Evolutionary conservation across 2,888 invertebrate genomes (phyloP).

Genomic region (Drosophila picticornis): DNA sequence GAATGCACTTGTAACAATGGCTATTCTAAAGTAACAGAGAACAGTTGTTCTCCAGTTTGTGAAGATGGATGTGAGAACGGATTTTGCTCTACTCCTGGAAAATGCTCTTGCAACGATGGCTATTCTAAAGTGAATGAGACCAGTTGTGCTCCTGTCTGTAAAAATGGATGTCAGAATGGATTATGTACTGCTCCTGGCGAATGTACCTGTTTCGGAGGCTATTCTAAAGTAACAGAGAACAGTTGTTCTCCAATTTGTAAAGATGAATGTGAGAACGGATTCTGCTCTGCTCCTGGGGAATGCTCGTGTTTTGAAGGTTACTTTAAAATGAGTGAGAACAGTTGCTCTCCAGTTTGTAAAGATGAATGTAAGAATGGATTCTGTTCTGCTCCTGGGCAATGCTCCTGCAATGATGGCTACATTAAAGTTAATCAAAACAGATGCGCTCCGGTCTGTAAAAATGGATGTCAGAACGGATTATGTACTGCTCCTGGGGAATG

Average conservation of each 20-base stretch:
- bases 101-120: slow-evolving; percentile 12
- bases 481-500: slow-evolving; percentile 90
- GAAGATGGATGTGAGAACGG: slow-evolving; percentile 30
- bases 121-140: not conserved
- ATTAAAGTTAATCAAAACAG: not conserved
- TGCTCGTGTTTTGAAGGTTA: slow-evolving; percentile 23
- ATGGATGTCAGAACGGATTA: slow-evolving; percentile 85
- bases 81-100: slow-evolving; percentile 10
- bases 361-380: slow-evolving; percentile 33
- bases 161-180: slow-evolving; percentile 20
- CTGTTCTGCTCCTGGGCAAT: slow-evolving; percentile 14
- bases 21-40: not conserved
- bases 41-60: slow-evolving; percentile 83
- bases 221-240: not conserved
- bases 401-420: slow-evolving; percentile 25
- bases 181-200: slow-evolving; percentile 11
- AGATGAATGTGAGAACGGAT: slow-evolving; percentile 34
- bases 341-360: not conserved
- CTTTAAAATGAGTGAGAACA: not conserved
- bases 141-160: slow-evolving; percentile 21
- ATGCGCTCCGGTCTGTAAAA: slow-evolving; percentile 17
- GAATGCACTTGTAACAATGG: slow-evolving; percentile 15
- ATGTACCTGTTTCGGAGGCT: slow-evolving; percentile 12
- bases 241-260: slow-evolving; percentile 82
- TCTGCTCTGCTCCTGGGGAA: slow-evolving; percentile 27